Conservation (phyloP, 1,140 invertebrate genomes). For the Ceratina australensis region DNA sequence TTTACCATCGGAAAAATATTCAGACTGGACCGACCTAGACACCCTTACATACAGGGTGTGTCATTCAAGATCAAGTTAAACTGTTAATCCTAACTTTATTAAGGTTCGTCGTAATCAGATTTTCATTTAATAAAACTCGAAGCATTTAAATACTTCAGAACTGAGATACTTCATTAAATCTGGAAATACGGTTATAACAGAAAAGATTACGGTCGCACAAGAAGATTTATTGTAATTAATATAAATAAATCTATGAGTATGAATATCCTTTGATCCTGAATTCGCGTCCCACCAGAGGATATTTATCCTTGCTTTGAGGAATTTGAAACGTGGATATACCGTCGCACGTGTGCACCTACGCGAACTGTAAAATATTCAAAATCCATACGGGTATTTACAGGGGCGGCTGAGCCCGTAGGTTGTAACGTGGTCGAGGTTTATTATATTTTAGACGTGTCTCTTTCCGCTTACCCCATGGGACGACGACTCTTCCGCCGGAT, state of each 20-base stretch:
- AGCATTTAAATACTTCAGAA: too few species aligned
- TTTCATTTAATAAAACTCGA: too few species aligned
- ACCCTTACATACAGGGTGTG: constrained; percentile 11
- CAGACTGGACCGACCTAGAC: constrained; percentile 47
- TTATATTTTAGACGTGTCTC: constrained; percentile 63
- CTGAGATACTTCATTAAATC: too few species aligned
- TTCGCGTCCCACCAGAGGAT: too few species aligned
- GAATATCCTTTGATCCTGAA: too few species aligned
- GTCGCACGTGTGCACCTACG: constrained; percentile 19
- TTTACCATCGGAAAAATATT: constrained; percentile 52
- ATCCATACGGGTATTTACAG: constrained; percentile 64
- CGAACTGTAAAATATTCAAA: constrained; percentile 61
- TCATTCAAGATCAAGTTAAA: not conserved
- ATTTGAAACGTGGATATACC: constrained; percentile 26
- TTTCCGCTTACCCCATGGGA: constrained; percentile 37
- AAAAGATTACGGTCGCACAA: too few species aligned
- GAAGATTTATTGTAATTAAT: too few species aligned
- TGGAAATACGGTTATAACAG: too few species aligned
- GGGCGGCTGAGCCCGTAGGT: constrained; percentile 51
- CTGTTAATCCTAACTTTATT: not conserved
- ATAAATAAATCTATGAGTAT: too few species aligned
- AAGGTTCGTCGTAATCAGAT: not conserved
- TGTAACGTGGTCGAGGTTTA: constrained; percentile 54
- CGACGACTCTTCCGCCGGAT: constrained; percentile 22
- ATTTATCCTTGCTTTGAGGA: constrained; percentile 10